A percentile compares a stretch with the other conserved stretches of the same genome.
phyloP scores from a whole-genome alignment of 2,797 vertebrate species.

The Artibeus lituratus region DNA sequence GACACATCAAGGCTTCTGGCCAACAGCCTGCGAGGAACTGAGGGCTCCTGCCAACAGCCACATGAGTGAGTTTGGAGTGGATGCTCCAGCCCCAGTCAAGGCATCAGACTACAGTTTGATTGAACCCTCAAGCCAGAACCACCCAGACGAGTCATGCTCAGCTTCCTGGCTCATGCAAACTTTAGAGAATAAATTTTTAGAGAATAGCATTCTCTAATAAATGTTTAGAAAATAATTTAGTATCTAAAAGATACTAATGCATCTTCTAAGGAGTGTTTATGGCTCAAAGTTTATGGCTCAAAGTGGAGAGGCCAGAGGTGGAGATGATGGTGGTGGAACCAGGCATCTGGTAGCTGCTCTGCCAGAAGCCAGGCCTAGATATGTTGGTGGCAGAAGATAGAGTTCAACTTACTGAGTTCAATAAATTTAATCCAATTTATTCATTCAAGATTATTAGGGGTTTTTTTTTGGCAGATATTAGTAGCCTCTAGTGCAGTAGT shows the following conservation, averaged over 20 bases:
- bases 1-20: not conserved
- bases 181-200: not conserved
- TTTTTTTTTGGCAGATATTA: not conserved
- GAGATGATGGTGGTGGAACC: rapidly evolving
- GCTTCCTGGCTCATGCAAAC: not conserved
- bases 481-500: not conserved
- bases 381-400: not conserved
- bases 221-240: too few species aligned
- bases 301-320: not conserved
- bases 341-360: not conserved
- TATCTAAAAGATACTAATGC: not conserved
- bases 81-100: not conserved
- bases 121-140: not conserved
- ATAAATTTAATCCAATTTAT: not conserved
- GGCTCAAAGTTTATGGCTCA: not conserved
- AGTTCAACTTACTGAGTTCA: not conserved
- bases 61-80: not conserved
- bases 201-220: too few species aligned
- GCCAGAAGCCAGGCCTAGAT: not conserved
- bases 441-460: conserved; percentile 4
- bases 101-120: not conserved
- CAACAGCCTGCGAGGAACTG: not conserved
- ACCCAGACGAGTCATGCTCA: not conserved
- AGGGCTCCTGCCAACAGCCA: not conserved
- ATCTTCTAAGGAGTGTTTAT: not conserved